These are phyloP conservation scores for Hippocampus kuda DNA, from an alignment of 2,797 vertebrate species.

Conservation along the genomic window DNA sequence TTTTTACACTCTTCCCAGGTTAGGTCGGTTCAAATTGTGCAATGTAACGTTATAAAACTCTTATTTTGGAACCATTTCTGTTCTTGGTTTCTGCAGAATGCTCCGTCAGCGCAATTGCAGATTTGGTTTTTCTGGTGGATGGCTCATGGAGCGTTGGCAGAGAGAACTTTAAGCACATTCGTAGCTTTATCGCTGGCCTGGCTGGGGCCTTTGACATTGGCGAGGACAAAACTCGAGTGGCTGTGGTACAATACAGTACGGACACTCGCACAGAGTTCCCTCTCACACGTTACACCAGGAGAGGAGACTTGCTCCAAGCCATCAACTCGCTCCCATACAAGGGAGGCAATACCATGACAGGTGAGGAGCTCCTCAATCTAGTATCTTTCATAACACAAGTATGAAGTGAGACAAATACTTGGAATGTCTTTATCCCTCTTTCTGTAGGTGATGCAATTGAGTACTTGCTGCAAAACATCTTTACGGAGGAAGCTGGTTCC, in stretches of 20 bases:
- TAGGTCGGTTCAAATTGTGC: neutral
- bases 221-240: slow-evolving; percentile 89
- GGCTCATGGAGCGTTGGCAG: slow-evolving; percentile 98
- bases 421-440: neutral
- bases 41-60: neutral
- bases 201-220: slow-evolving; percentile 93
- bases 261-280: slow-evolving; percentile 95
- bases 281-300: slow-evolving; percentile 78
- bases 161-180: slow-evolving; percentile 90
- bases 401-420: neutral
- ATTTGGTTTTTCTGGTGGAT: slow-evolving; percentile 93
- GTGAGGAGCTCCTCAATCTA: slow-evolving; percentile 50
- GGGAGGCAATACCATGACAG: slow-evolving; percentile 98
- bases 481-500: slow-evolving; percentile 81
- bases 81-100: slow-evolving; percentile 69
- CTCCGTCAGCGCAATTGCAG: slow-evolving; percentile 84
- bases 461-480: slow-evolving; percentile 84
- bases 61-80: neutral
- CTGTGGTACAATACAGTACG: slow-evolving; percentile 93
- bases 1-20: neutral
- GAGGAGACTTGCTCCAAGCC: slow-evolving; percentile 81
- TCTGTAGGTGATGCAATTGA: slow-evolving; percentile 87
- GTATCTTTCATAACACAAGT: neutral
- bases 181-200: slow-evolving; percentile 83
- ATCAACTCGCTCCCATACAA: slow-evolving; percentile 94